Evolutionary conservation across 2,888 invertebrate species (phyloP).

Genomic region (Hartigia nigra): DNA sequence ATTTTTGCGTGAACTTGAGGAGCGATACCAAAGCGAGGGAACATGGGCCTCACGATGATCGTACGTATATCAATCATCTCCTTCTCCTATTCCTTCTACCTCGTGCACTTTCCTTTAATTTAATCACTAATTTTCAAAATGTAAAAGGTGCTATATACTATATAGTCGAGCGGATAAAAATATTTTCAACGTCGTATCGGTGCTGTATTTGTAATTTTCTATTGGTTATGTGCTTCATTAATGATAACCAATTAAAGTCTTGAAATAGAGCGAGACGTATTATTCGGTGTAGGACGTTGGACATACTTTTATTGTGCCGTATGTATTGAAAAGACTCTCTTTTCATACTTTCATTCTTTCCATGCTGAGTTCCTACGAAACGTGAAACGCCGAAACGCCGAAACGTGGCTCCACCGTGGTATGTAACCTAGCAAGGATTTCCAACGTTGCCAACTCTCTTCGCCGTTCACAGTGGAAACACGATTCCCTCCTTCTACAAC

Average conservation of each 20-base stretch:
- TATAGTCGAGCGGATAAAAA: not conserved
- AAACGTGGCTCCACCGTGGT: not conserved
- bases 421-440: not conserved
- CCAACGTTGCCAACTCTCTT: not conserved
- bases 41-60: constrained; percentile 32
- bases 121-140: not conserved
- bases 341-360: not conserved
- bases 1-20: constrained; percentile 55
- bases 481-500: not conserved
- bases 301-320: not conserved
- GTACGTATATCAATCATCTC: constrained; percentile 36
- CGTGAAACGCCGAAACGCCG: not conserved
- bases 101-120: not conserved
- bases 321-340: too few species aligned
- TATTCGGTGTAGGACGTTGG: not conserved
- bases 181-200: not conserved
- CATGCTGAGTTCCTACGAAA: not conserved
- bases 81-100: not conserved
- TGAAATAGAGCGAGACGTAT: not conserved
- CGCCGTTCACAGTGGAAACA: not conserved
- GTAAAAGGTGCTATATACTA: not conserved
- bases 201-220: not conserved
- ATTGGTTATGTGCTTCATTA: not conserved
- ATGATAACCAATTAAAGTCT: not conserved
- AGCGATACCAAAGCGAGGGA: constrained; percentile 23